These are phyloP conservation scores for Porites cylindrica DNA, from an alignment of 92 coral and sea anemone genomes.

Conservation along the genomic window DNA sequence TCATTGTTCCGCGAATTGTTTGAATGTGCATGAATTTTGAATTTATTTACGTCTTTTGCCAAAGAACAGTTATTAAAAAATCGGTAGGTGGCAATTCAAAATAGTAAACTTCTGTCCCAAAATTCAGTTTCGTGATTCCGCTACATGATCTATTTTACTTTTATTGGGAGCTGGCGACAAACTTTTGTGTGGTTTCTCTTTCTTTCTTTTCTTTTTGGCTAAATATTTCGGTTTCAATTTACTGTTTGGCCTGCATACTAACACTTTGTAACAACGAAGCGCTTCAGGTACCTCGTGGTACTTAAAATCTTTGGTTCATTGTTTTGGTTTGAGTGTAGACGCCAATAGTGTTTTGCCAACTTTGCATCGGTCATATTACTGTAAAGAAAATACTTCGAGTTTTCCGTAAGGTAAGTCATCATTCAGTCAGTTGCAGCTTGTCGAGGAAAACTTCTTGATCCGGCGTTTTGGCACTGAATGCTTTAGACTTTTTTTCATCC, in stretches of 20 bases:
- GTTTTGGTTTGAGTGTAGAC: background rate
- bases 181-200: background rate
- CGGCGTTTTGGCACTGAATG: no score
- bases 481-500: no score
- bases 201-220: no score
- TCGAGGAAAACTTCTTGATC: background rate
- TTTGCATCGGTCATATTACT: background rate
- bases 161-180: background rate
- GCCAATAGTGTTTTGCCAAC: background rate
- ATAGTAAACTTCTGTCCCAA: background rate
- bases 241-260: background rate
- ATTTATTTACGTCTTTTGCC: slow-evolving; percentile 15
- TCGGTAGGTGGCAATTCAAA: slow-evolving; percentile 29
- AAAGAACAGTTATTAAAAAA: background rate
- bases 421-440: background rate
- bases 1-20: background rate
- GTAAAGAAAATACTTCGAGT: background rate
- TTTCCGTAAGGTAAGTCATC: background rate
- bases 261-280: background rate
- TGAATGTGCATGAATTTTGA: slow-evolving; percentile 12
- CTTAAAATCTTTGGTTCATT: background rate
- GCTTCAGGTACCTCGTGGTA: no score
- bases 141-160: background rate
- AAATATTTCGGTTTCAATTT: no score
- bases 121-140: background rate